Base-by-base conservation (phyloP, 2,797 vertebrate genomes). In the Epinephelus malabaricus region DNA sequence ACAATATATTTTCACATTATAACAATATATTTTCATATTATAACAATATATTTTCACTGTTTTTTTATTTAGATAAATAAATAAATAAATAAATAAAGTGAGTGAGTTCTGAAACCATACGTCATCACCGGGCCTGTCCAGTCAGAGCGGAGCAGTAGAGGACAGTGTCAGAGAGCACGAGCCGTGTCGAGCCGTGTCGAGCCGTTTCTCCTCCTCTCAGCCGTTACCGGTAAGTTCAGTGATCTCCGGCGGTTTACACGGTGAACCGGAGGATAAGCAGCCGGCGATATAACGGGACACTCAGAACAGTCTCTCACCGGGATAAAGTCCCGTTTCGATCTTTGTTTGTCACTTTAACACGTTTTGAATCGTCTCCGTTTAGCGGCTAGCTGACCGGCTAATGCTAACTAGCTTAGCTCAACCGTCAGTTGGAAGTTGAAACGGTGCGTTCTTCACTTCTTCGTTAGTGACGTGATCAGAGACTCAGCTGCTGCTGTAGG, bases 221-320 rank as follows among this genome's bases (percentile, higher is more conserved):
- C 62, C 10, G 65, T 30, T 56, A 21, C 58, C 27, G 69, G 82
- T 89, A 79, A 81, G 46, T 77, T 19, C 10, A 8, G 17, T 2
- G 43, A 13, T 65, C 47, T 27, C 14, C 9, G 25, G 56, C 21
- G 68, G 21, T 67, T 9, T 19, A 9, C 11, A 1, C 12, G 25
- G 2, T 2, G 0, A 8, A 19, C 5, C 18, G 1, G 19, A 25
- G 0, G 19, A 7, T 0, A 54, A 1, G 7, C 40, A 1, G 15
- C 19, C 43, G 30, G 12, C 23, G 5, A 15, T 6, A 2, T 9
- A 30, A 21, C 19, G 27, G 21, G 0, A 30, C 34, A 15, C 27
- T 25, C 4, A 11, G 1, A 0, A 3, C 7, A 1, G 5, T 2
- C 2, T 51, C 6, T 5, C 3, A 11, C 14, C 21, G 21, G 13